phyloP scores from a whole-genome alignment of 2,888 invertebrate species.

The Trileptium ribeirensis region DNA sequence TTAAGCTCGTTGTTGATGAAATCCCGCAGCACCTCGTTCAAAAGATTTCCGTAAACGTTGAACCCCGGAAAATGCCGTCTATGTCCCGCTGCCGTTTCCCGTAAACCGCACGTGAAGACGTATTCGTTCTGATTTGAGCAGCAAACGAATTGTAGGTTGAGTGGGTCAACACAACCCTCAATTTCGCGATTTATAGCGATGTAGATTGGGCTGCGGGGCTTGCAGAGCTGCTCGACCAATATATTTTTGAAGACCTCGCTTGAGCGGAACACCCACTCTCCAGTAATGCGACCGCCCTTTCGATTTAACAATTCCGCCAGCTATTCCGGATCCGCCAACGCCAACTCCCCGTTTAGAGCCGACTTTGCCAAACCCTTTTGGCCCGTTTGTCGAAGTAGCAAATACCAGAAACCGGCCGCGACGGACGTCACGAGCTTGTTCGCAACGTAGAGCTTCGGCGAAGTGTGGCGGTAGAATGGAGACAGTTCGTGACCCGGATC shows the following conservation, averaged over 20 bases:
- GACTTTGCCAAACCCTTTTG: neutral
- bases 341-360: neutral
- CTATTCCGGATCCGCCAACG: neutral
- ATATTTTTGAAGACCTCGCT: neutral
- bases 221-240: neutral
- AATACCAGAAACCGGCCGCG: neutral
- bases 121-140: neutral
- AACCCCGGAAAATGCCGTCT: neutral
- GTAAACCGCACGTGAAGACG: neutral
- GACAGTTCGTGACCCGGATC: neutral
- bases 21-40: neutral
- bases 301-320: neutral
- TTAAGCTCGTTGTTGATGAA: neutral
- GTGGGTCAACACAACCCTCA: neutral
- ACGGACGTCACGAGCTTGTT: neutral
- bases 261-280: neutral
- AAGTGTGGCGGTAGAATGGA: neutral
- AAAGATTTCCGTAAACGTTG: neutral
- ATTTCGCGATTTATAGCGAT: neutral
- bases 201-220: neutral
- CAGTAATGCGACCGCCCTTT: neutral
- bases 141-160: neutral
- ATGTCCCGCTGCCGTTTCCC: neutral
- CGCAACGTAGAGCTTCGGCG: neutral
- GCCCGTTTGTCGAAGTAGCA: neutral